A percentile compares a stretch with the other conserved stretches of the same genome.
These are phyloP conservation scores for Oreochromis tanganicae DNA, from an alignment of 2,113 vertebrate species.

Conservation along the genomic window DNA sequence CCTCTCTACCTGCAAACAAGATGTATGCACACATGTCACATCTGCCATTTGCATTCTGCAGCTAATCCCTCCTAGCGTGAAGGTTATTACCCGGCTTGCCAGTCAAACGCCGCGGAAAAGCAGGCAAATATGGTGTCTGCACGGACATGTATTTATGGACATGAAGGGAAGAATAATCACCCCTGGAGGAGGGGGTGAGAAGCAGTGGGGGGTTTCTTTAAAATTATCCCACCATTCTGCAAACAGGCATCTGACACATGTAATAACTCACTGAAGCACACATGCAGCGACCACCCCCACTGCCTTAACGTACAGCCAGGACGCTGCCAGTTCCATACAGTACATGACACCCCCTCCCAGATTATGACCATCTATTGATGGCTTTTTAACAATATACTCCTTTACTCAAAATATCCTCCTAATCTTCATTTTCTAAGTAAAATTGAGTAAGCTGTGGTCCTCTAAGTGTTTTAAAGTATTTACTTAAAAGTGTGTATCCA, in stretches of 20 bases:
- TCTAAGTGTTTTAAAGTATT: not conserved
- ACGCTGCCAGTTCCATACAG: not conserved
- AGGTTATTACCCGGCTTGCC: constrained; percentile 42
- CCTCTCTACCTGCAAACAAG: constrained; percentile 20
- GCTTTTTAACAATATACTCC: not conserved
- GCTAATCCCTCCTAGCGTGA: constrained; percentile 22
- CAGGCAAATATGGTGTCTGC: not conserved
- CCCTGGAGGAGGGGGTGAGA: not conserved
- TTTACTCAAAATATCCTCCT: not conserved
- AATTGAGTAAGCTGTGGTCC: not conserved
- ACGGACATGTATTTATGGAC: constrained; percentile 29
- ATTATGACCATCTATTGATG: not conserved
- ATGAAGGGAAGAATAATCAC: not conserved
- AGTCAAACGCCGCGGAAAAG: constrained; percentile 32
- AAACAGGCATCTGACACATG: not conserved
- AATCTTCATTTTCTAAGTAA: not conserved
- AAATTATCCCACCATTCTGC: constrained; percentile 10
- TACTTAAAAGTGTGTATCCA: not conserved
- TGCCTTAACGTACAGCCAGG: not conserved
- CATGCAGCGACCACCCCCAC: not conserved
- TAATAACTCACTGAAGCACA: not conserved
- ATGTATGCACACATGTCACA: constrained; percentile 39
- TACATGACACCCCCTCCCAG: not conserved
- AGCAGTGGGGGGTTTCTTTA: not conserved
- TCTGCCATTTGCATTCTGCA: constrained; percentile 42